A percentile compares a stretch with the other conserved stretches of the same genome.
Evolutionary conservation across 1,140 invertebrate genomes (phyloP).

Genomic region (Bicyclus anynana): DNA sequence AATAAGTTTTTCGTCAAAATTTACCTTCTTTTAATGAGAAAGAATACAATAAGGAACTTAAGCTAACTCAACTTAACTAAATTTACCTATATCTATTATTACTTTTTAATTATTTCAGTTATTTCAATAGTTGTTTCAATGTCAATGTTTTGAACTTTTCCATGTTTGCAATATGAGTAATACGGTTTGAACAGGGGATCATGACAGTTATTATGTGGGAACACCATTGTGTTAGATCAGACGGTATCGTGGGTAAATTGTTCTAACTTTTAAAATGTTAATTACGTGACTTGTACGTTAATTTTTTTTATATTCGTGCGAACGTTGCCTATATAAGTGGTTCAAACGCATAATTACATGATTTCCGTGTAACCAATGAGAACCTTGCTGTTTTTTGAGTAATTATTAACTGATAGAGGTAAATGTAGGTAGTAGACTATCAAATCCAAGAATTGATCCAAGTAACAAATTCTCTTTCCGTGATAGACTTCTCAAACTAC

Average conservation of each 20-base stretch:
- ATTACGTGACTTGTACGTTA: slow-evolving; percentile 39
- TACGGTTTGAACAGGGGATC: slow-evolving; percentile 8
- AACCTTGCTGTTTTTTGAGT: not conserved
- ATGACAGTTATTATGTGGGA: slow-evolving; percentile 29
- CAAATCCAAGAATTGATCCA: no score
- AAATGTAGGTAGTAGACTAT: no score
- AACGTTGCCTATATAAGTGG: slow-evolving; percentile 32
- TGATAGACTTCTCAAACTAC: no score
- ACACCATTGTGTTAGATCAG: slow-evolving; percentile 22
- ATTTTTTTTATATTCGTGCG: slow-evolving; percentile 42
- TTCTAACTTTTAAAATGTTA: slow-evolving; percentile 52
- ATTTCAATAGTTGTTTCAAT: not conserved
- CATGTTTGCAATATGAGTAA: slow-evolving; percentile 13
- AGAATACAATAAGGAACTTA: no score
- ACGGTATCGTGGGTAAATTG: slow-evolving; percentile 45
- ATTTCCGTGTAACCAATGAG: slow-evolving; percentile 21
- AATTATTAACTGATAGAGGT: not conserved
- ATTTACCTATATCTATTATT: no score
- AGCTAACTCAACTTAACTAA: no score
- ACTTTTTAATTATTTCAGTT: no score
- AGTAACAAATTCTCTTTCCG: no score
- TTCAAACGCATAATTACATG: slow-evolving; percentile 21
- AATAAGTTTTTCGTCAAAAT: no score
- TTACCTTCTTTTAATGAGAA: no score
- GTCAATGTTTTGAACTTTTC: not conserved